Percentiles rank a stretch among this genome's conserved stretches.
Evolutionary conservation across 2,113 vertebrate species (phyloP).

Genomic region (Azemiops feae): DNA sequence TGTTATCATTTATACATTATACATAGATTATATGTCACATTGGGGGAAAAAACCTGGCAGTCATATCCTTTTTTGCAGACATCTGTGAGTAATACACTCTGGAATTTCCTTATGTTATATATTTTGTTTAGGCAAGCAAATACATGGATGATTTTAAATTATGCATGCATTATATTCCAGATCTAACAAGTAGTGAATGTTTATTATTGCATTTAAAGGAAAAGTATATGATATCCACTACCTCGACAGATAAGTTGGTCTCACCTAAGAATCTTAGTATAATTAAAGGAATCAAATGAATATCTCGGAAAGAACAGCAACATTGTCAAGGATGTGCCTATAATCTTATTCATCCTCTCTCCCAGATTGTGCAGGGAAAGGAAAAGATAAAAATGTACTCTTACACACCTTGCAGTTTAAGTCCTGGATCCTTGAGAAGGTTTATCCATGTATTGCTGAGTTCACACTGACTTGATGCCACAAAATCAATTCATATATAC

Average conservation of each 20-base stretch:
- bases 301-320: not conserved
- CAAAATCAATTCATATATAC: not conserved
- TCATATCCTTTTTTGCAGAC: conserved; percentile 55
- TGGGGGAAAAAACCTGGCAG: conserved; percentile 52
- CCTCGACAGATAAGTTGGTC: not conserved
- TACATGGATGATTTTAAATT: conserved; percentile 33
- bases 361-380: not conserved
- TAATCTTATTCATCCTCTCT: not conserved
- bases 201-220: not conserved
- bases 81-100: conserved; percentile 52
- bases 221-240: not conserved
- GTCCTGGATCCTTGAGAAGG: not conserved
- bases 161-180: conserved; percentile 3
- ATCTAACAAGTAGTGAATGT: conserved; percentile 6
- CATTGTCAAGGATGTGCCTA: not conserved
- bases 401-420: not conserved
- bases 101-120: conserved; percentile 49
- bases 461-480: not conserved
- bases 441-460: not conserved
- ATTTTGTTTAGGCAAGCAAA: conserved; percentile 48
- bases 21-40: conserved; percentile 69
- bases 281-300: not conserved
- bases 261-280: not conserved
- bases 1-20: conserved; percentile 77
- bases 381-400: not conserved